These are phyloP conservation scores for rat (Rattus norvegicus) DNA, from an alignment of 2,113 vertebrate genomes.

Conservation along the genomic window DNA sequence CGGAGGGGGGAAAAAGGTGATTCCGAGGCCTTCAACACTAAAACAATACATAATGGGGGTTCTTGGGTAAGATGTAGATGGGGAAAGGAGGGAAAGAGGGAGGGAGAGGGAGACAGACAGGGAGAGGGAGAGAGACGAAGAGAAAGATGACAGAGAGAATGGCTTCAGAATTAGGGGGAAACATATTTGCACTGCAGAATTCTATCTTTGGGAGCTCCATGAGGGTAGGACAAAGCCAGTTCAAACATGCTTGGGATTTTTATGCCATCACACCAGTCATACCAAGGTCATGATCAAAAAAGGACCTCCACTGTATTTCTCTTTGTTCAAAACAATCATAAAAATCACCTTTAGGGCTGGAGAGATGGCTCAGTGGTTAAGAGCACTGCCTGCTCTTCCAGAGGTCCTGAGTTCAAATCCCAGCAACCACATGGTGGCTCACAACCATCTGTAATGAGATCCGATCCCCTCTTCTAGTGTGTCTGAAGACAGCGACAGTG, in stretches of 20 bases:
- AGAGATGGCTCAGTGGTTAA: no score
- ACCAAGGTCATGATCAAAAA: neutral
- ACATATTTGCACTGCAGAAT: neutral
- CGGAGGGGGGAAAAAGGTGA: neutral
- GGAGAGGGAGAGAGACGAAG: neutral
- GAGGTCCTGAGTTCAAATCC: no score
- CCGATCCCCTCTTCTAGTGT: no score
- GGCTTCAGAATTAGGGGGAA: neutral
- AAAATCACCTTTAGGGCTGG: neutral
- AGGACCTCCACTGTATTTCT: neutral
- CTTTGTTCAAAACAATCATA: neutral
- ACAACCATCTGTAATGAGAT: no score
- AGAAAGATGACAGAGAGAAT: neutral
- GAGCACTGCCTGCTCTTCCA: no score
- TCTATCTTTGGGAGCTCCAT: neutral
- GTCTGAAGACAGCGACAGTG: no score
- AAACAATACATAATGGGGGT: neutral
- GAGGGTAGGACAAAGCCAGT: neutral
- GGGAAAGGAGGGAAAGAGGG: neutral
- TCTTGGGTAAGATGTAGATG: neutral
- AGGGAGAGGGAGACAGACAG: accelerated
- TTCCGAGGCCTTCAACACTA: neutral
- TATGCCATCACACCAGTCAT: neutral
- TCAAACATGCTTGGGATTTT: neutral
- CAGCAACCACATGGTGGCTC: no score